Base-by-base conservation (phyloP, 2,113 vertebrate species). In the Ploceus nigricollis region DNA sequence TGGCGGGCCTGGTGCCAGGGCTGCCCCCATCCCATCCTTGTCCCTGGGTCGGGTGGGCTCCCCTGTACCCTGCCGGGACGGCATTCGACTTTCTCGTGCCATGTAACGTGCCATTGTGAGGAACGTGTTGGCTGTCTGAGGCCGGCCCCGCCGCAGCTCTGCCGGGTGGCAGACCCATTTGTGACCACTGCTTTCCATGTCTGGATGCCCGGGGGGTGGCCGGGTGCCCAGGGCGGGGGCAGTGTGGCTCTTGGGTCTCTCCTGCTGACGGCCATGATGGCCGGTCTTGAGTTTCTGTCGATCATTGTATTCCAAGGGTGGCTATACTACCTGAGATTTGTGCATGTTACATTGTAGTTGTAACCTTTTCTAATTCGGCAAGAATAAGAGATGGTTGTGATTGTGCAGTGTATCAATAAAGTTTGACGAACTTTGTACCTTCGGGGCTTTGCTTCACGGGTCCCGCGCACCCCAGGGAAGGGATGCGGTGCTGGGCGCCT, bases 361-460 rank as follows among this genome's bases (percentile, higher is more conserved):
- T 98, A 98, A 98, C 97, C 98, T 98, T 98, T 98, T 98, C 98
- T 98, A 98, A 98, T 98, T 98, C 98, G 98, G 97, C 98, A 98
- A 98, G 98, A 98, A 98, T 98, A 98, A 94, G 97, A 98, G 98
- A 98, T 98, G 98, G 98, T 98, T 98, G 98, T 98, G 98, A 98
- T 98, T 98, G 98, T 98, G 98, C 98, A 98, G 98, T 99, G 98
- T 98, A 98, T 93, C 98, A 98, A 98, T 98, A 98, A 98, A 98
- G 97, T 98, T 98, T 96, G 84, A 97, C 97, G 96, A 98, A 98
- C 97, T 99, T 98, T 99, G 98, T 98, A 98, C 97, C 94, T 96
- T 97, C 89, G 91, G 98, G 97, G 96, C 90, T 92, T 98, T 91
- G 96, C 97, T 98, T 97, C 76, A 33, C 42, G 64, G 89, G 77